Base-by-base conservation (phyloP, 2,113 vertebrate genomes). In the Hylia prasina region DNA sequence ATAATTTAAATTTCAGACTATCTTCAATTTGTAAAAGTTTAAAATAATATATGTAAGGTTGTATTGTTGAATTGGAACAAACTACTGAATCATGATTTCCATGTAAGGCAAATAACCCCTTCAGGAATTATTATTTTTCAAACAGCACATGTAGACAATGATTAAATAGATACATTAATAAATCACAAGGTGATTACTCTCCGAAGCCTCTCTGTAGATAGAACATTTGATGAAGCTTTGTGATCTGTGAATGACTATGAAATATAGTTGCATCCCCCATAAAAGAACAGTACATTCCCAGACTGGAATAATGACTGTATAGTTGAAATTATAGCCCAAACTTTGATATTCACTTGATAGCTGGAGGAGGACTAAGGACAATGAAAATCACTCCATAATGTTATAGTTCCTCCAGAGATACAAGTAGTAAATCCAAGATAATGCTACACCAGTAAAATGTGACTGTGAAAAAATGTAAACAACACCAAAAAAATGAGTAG, bases 331-430 rank as follows among this genome's bases (percentile, higher is more conserved):
- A 15, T 17, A 61, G 13, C 15, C 16, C 25, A 42, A 30, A 75
- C 7, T 56, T 48, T 61, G 12, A 61, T 13, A 50, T 80, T 66
- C 65, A 66, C 23, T 7, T 25, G 31, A n/a, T 1, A 89, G 7
- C 7, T 61, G 13, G 30, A 87, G n/a, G 79, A 82, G 10, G 33
- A 33, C 6, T 39, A 42, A 13, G 8, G 3, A 21, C 37, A 83
- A 23, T 39, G 8, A 68, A 30, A 69, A 50, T 7, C 11, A 35
- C 0, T 4, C 1, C 1, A 6, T 27, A 61, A 66, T 35, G 9
- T 45, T 63, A 37, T 20, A 20, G 5, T 14, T 89, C 31, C 5
- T 57, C 3, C 33, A 70, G 47, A 86, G 30, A 27, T n/a, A 14
- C 5, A 63, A 71, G 13, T 3, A 72, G 13, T 47, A 81, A 90